These are phyloP conservation scores for Battus philenor DNA, from an alignment of 1,140 invertebrate genomes.

Conservation along the genomic window DNA sequence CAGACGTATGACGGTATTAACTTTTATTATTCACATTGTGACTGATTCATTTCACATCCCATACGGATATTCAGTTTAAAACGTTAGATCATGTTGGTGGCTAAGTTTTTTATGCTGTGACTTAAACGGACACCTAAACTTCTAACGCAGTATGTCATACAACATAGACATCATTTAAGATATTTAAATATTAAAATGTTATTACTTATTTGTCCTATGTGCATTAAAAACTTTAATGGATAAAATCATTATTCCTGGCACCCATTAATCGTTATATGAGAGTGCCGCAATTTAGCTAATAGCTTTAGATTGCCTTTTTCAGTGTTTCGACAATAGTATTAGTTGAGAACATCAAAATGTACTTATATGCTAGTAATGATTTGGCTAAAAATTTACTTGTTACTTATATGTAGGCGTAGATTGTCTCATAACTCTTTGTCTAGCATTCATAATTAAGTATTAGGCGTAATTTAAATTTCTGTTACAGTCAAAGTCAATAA, in stretches of 20 bases:
- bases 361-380: neutral
- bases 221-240: constrained; percentile 28
- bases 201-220: too few species aligned
- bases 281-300: too few species aligned
- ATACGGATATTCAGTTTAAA: constrained; percentile 35
- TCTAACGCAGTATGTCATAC: constrained; percentile 47
- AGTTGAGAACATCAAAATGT: neutral
- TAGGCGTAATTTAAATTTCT: constrained; percentile 20
- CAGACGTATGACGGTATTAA: constrained; percentile 29
- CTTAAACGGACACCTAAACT: constrained; percentile 49
- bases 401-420: constrained; percentile 14
- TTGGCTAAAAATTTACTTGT: neutral
- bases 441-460: constrained; percentile 10
- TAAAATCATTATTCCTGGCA: too few species aligned
- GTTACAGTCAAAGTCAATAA: constrained; percentile 35
- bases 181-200: too few species aligned
- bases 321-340: neutral
- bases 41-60: constrained; percentile 35
- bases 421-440: constrained; percentile 17
- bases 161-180: constrained; percentile 39
- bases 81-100: constrained; percentile 33
- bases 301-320: neutral
- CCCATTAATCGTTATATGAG: too few species aligned
- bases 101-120: constrained; percentile 29
- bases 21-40: constrained; percentile 41